phyloP scores from a whole-genome alignment of 2,888 invertebrate genomes.

The Pedicia rivosa region DNA sequence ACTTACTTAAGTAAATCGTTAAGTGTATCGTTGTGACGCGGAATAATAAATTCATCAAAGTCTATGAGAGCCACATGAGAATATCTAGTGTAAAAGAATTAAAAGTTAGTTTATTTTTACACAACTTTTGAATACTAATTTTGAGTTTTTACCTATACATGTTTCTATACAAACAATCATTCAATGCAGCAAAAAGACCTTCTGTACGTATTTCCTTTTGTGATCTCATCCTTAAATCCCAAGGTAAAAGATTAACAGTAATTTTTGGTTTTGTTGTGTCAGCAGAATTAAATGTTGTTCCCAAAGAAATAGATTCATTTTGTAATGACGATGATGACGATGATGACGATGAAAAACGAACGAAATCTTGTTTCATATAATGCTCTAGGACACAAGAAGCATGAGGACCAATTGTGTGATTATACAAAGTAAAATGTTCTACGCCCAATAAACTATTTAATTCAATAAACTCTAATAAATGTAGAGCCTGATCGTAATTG shows the following conservation, averaged over 20 bases:
- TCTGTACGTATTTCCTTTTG: constrained; percentile 86
- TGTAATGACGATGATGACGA: no score
- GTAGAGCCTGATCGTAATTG: constrained; percentile 67
- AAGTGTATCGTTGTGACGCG: constrained; percentile 59
- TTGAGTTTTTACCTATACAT: constrained; percentile 41
- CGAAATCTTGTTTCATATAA: constrained; percentile 30
- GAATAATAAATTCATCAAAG: constrained; percentile 77
- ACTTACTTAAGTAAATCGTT: constrained; percentile 51
- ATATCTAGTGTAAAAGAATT: constrained; percentile 29
- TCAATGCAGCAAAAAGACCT: constrained; percentile 80
- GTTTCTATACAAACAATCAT: constrained; percentile 83
- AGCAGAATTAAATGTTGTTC: neutral
- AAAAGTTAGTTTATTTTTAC: neutral
- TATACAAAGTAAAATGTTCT: constrained; percentile 80
- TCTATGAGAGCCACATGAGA: constrained; percentile 74
- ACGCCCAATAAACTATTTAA: constrained; percentile 70
- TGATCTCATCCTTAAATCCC: constrained; percentile 71
- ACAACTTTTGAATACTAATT: neutral
- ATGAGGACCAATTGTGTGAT: constrained; percentile 66
- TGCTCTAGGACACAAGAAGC: constrained; percentile 61
- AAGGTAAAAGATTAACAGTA: constrained; percentile 28
- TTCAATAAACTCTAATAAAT: constrained; percentile 80
- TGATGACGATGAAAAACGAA: no score
- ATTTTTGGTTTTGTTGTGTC: constrained; percentile 17
- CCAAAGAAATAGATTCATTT: neutral